Percentiles rank a stretch among this genome's conserved stretches.
phyloP scores from a whole-genome alignment of 1,140 invertebrate genomes.

The Trichoplusia ni region DNA sequence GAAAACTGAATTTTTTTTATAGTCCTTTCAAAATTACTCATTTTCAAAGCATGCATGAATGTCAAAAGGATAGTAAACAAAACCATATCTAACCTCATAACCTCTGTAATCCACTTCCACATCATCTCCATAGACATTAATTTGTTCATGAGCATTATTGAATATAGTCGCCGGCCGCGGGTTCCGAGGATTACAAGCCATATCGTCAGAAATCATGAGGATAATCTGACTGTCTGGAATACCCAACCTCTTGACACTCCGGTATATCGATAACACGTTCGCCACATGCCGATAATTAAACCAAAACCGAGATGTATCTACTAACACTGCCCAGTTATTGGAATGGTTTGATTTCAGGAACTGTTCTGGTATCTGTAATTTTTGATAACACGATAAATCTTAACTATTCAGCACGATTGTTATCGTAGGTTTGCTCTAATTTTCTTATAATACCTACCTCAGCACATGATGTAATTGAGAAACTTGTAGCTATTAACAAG shows the following conservation, averaged over 20 bases:
- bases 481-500: neutral
- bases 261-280: constrained; percentile 98
- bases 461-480: neutral
- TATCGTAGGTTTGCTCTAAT: neutral
- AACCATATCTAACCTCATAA: constrained; percentile 90
- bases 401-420: neutral
- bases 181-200: constrained; percentile 99
- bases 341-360: constrained; percentile 88
- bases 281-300: constrained; percentile 99
- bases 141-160: constrained; percentile 98
- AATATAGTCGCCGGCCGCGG: constrained; percentile 98
- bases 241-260: constrained; percentile 97
- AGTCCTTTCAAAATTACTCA: too few relatives aligned
- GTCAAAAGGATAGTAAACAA: constrained; percentile 11
- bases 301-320: constrained; percentile 99
- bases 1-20: too few relatives aligned
- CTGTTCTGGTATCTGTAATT: constrained; percentile 70
- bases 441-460: neutral
- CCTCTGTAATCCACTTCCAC: constrained; percentile 99
- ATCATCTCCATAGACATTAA: constrained; percentile 99
- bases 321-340: constrained; percentile 99
- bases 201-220: constrained; percentile 99
- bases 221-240: constrained; percentile 99
- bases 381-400: neutral
- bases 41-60: too few relatives aligned